Conservation (phyloP, 2,888 invertebrate genomes). For the Anoplius nigerrimus region DNA sequence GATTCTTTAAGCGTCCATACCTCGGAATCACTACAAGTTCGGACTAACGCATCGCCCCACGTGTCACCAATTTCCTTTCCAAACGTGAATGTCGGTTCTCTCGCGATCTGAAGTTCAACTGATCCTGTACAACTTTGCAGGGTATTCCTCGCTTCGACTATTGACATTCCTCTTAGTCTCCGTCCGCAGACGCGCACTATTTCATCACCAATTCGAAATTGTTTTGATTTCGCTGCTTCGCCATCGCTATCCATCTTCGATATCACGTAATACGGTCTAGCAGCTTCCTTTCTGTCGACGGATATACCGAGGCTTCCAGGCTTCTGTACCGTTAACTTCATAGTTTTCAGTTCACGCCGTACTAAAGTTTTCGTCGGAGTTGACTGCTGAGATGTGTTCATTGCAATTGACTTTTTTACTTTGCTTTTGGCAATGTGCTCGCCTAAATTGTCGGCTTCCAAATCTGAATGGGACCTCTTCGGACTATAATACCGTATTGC, state of each 20-base stretch:
- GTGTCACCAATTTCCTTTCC: conserved; percentile 62
- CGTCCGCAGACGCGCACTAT: conserved; percentile 78
- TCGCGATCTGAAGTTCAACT: conserved; percentile 68
- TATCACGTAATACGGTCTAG: conserved; percentile 66
- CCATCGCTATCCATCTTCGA: conserved; percentile 62
- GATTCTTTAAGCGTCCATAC: conserved; percentile 59
- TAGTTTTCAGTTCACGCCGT: conserved; percentile 66
- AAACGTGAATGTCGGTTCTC: conserved; percentile 62
- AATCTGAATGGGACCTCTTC: conserved; percentile 63
- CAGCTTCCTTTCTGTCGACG: conserved; percentile 65
- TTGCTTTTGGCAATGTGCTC: conserved; percentile 28
- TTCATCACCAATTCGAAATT: conserved; percentile 78
- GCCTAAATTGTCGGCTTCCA: conserved; percentile 49
- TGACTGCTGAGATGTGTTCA: neutral
- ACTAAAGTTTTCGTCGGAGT: conserved; percentile 45
- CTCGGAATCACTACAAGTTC: conserved; percentile 61
- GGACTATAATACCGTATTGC: conserved; percentile 61
- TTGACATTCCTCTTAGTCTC: conserved; percentile 75
- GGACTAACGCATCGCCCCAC: conserved; percentile 59
- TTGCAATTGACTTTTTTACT: conserved; percentile 40
- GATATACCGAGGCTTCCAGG: conserved; percentile 62
- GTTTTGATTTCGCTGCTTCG: conserved; percentile 69
- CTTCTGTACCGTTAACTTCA: conserved; percentile 58
- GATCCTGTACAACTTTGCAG: conserved; percentile 61
- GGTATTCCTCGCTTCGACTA: conserved; percentile 62